Evolutionary conservation across 2,797 vertebrate species (phyloP).

Genomic region (Microcaecilia unicolor): DNA sequence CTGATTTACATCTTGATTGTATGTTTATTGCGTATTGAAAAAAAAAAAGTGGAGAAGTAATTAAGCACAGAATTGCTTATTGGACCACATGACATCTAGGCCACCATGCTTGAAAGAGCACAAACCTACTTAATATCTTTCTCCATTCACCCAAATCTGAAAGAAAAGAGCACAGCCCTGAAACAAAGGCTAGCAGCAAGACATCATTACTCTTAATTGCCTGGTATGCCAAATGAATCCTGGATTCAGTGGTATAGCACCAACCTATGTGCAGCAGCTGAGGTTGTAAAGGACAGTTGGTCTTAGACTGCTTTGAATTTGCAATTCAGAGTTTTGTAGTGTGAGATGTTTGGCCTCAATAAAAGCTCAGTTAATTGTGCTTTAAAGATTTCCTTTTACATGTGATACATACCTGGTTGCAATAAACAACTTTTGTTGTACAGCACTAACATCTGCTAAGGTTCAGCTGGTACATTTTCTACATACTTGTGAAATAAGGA

Average conservation of each 20-base stretch:
- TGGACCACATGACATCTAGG: constrained; percentile 42
- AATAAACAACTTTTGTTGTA: constrained; percentile 39
- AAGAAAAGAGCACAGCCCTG: constrained; percentile 38
- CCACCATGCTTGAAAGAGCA: constrained; percentile 30
- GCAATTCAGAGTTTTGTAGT: constrained; percentile 12
- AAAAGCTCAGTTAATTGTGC: constrained; percentile 37
- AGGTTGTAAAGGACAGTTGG: constrained; percentile 45
- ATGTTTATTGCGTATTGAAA: constrained; percentile 34
- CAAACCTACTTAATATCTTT: constrained; percentile 38
- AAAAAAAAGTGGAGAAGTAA: constrained; percentile 40
- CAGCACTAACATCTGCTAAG: constrained; percentile 44
- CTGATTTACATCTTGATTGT: constrained; percentile 33
- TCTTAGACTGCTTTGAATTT: constrained; percentile 24
- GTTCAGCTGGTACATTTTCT: constrained; percentile 4
- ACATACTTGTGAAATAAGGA: too few species aligned
- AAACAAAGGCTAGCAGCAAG: constrained; percentile 41
- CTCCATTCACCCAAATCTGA: constrained; percentile 30
- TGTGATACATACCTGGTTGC: constrained; percentile 8
- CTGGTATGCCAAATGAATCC: constrained; percentile 30
- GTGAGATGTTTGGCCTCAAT: constrained; percentile 24
- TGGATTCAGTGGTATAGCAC: constrained; percentile 38
- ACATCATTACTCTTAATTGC: constrained; percentile 48
- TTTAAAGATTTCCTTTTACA: constrained; percentile 29
- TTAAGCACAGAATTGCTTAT: constrained; percentile 56
- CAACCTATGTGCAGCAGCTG: constrained; percentile 40